Base-by-base conservation (phyloP, 2,888 invertebrate genomes). In the Siphlonurus alternatus region DNA sequence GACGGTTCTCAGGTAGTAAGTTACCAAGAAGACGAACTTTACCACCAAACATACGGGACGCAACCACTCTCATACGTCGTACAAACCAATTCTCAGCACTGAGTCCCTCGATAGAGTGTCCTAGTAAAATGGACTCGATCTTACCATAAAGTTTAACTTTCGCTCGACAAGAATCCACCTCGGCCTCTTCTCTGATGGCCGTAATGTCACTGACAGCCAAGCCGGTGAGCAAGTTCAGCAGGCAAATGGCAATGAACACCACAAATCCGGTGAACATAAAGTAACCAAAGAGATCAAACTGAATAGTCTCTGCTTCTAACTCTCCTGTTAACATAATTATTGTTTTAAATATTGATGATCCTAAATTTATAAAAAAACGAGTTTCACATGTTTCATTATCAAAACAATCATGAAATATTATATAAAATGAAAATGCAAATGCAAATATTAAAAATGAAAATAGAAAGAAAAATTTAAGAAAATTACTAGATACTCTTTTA, bases 301-400 rank as follows among this genome's bases (percentile, higher is more conserved):
- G 84, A 60, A 91, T 85, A 10, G 84, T 84, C 18, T 85, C 81
- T 0, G 89, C 89, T 71, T 91, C 90, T 69, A 91, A 89, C 75
- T 91, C 91, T 15, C 91, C 91, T 0, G 91, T 90, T 68, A 90
- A 78, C 91, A 91, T 91, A 1, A 90, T 87, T 23, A 90, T 84
- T 0, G 90, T 90, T 76, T 91, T 91, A 69, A 91, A 88, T 53
- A 90, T 72, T 0, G 90, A 86, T 66, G 82, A 79, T 1, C 82
- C 84, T 0, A 88, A 87, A 73, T 85, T 82, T 1, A 80, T 78
- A 69, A 91, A 90, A 68, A 84, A 83, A 64, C 71, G 71, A 63
- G 85, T 81, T 63, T 25, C n/a, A 66, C 59, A 59, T 2, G 20
- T 23, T 2, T 23, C 38, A 22, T 23, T 20, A 19, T 22, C 56